Evolutionary conservation across 2,888 invertebrate species (phyloP), one percentile per base, ranked within the genome.

Genomic region (Pyrrhosoma nymphula): DNA sequence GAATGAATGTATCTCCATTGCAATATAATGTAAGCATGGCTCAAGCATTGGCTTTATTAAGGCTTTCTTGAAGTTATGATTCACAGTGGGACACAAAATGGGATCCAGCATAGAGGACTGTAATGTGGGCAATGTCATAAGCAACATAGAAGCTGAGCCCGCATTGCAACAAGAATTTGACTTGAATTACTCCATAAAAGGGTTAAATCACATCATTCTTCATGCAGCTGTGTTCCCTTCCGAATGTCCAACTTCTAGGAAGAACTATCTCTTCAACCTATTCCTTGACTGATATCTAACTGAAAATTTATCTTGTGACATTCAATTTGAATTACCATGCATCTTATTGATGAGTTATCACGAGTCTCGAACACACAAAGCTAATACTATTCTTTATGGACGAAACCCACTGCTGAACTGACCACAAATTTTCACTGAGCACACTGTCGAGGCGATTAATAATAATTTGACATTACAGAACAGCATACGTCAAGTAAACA

Each of bases 211-310:
- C 75, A 93, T 35, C 47, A 89, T 69, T 93, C 93, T 93, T n/a
- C 69, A 93, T 75, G 93, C 93, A 93, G 93, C 93, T 26, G 75
- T 93, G 63, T 93, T 47, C 47, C 93, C 75, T 55, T 93, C 93
- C 69, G 69, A 93, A 93, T 93, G 93, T 93, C 93, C 69, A 93
- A 93, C 75, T 93, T 93, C 93, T 93, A 93, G 93, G 47, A 93
- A 75, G 75, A 35, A 93, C 69, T 69, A 69, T 60, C 60, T 93
- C 47, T 69, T 60, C 69, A 69, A 47, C 93, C 69, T 69, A 93
- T n/a, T 93, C 75, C 93, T 39, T 69, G 39, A 39, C 35, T 47
- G 47, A 69, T 39, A 69, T 39, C 23, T 63, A 93, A 93, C 47
- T 69, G 69, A 91, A 39, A 56, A 0, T 90, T 90, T 56, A 91